A percentile compares a stretch with the other conserved stretches of the same genome.
Conservation (phyloP, 2,797 vertebrate genomes). For the Ammospiza maritima region DNA sequence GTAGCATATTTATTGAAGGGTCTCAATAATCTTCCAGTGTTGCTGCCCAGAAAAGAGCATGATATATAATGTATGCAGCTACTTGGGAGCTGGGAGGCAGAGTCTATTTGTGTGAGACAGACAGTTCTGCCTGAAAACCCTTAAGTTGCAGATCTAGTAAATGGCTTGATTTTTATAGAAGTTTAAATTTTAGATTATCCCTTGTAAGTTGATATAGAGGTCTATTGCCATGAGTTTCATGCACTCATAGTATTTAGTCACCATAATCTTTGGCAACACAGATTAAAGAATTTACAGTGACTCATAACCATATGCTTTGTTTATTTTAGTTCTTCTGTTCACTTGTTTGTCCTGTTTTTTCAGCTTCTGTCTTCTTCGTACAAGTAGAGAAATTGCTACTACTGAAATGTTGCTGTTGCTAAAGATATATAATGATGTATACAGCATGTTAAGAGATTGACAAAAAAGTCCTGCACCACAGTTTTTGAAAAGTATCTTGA, state of each 20-base stretch:
- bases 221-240: conserved; percentile 17
- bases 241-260: not conserved
- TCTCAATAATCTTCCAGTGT: not conserved
- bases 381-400: not conserved
- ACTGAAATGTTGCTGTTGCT: not conserved
- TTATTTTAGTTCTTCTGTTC: conserved; percentile 35
- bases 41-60: not conserved
- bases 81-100: not conserved
- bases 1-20: not conserved
- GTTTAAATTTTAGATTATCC: not conserved
- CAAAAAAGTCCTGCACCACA: not conserved
- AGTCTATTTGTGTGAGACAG: not conserved
- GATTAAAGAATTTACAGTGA: conserved; percentile 9
- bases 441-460: not conserved
- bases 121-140: not conserved
- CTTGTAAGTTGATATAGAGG: not conserved
- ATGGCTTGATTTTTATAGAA: not conserved
- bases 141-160: not conserved
- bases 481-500: not conserved
- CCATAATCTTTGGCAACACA: not conserved
- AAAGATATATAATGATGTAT: not conserved
- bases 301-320: conserved; percentile 27
- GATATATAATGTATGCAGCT: not conserved
- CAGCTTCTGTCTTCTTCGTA: not conserved
- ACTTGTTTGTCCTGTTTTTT: conserved; percentile 17